A percentile compares a stretch with the other conserved stretches of the same genome.
These are phyloP conservation scores for Heliothis subflexa DNA, from an alignment of 1,140 invertebrate species.

Conservation along the genomic window DNA sequence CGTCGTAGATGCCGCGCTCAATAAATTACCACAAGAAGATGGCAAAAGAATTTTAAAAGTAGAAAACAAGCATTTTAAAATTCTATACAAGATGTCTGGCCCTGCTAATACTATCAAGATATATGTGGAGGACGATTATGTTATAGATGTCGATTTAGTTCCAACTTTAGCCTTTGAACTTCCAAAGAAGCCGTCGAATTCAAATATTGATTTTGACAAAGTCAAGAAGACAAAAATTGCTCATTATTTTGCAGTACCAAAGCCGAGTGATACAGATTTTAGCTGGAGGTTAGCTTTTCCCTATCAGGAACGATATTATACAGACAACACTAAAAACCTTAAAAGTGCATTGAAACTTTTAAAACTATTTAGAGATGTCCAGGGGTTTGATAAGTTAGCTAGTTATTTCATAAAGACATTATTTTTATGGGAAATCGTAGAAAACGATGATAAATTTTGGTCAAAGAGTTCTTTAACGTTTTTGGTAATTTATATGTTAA, in stretches of 20 bases:
- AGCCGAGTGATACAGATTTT: slow-evolving; percentile 61
- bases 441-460: slow-evolving; percentile 58
- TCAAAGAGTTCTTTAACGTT: slow-evolving; percentile 56
- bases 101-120: slow-evolving; percentile 66
- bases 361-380: slow-evolving; percentile 64
- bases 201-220: slow-evolving; percentile 59
- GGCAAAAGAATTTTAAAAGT: slow-evolving; percentile 56
- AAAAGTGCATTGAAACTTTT: slow-evolving; percentile 62
- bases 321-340: slow-evolving; percentile 62
- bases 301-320: slow-evolving; percentile 62
- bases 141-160: slow-evolving; percentile 68
- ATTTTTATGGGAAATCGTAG: slow-evolving; percentile 65
- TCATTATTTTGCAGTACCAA: slow-evolving; percentile 67
- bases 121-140: slow-evolving; percentile 49
- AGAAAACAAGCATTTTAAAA: slow-evolving; percentile 53
- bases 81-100: slow-evolving; percentile 61
- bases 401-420: slow-evolving; percentile 71
- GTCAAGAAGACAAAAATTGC: slow-evolving; percentile 48
- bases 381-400: slow-evolving; percentile 63
- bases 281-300: slow-evolving; percentile 70
- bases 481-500: slow-evolving; percentile 63
- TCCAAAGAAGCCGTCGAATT: slow-evolving; percentile 57
- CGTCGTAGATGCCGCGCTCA: slow-evolving; percentile 59
- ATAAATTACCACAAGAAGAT: slow-evolving; percentile 53
- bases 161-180: slow-evolving; percentile 62